A percentile compares a stretch with the other conserved stretches of the same genome.
Evolutionary conservation across 2,797 vertebrate species (phyloP).

Genomic region (Sebastes diaconus): DNA sequence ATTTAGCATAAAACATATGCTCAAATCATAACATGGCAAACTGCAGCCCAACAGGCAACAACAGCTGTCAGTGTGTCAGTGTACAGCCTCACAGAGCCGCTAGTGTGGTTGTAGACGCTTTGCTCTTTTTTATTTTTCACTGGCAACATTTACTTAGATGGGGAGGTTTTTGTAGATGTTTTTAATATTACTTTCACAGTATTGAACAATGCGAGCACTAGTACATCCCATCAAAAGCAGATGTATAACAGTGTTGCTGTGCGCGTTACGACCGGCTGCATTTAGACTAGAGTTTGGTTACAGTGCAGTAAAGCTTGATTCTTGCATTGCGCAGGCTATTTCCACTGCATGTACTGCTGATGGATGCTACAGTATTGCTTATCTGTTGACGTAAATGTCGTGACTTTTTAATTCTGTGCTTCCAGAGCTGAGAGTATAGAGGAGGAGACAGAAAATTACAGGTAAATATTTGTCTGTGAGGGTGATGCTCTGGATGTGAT

Average conservation of each 20-base stretch:
- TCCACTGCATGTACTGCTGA: slow-evolving; percentile 44
- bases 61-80: too few species aligned
- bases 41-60: too few species aligned
- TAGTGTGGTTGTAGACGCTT: background rate
- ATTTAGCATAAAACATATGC: too few species aligned
- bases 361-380: slow-evolving; percentile 8
- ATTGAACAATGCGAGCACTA: background rate
- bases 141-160: background rate
- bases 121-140: background rate
- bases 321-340: slow-evolving; percentile 8
- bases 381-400: slow-evolving; percentile 36
- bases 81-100: background rate
- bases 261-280: slow-evolving; percentile 9
- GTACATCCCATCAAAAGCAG: background rate
- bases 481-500: slow-evolving; percentile 36
- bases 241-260: background rate
- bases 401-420: slow-evolving; percentile 76
- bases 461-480: slow-evolving; percentile 73
- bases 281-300: slow-evolving; percentile 15
- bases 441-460: slow-evolving; percentile 68
- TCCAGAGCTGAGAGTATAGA: slow-evolving; percentile 77
- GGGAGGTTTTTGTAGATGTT: background rate
- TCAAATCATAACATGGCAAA: too few species aligned
- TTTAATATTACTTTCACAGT: background rate
- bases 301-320: slow-evolving; percentile 9